Evolutionary conservation across 2,797 vertebrate species (phyloP), one percentile per base, ranked within the genome.

Genomic region (Epinephelus awoara): DNA sequence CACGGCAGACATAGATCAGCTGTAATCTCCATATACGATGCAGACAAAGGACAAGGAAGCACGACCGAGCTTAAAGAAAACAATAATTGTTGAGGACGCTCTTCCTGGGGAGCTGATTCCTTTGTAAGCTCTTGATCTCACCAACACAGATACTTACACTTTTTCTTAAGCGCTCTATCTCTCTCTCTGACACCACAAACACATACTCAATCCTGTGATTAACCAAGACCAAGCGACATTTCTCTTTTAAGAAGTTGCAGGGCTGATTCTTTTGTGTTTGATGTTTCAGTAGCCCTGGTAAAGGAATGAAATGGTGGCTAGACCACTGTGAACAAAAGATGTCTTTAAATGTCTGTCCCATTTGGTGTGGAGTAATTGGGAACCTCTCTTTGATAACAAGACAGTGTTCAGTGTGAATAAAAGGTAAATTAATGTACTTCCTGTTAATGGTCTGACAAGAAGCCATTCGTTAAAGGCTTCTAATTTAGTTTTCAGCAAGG

Each of bases 61-160:
- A 51, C 17, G 18, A 59, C 40, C 1, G 0, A 46, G 76, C 40
- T 50, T 38, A 18, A 70, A 66, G 29, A 57, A 58, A 72, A 71
- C 23, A 83, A 75, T 23, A 46, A 73, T 72, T 82, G 59, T 44
- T 34, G 50, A 38, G 25, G 61, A 29, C 70, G 50, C 2, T 25
- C 63, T 75, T 88, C 25, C 49, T 38, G 38, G 14, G 49, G 59
- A 83, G 67, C 58, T 77, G 52, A 34, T 73, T 72, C 44, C 25
- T 80, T 17, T 66, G 44, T 72, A 82, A 86, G 83, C 86, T 83
- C 69, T 86, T 88, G 78, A 84, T 80, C 85, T 80, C 34, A 17
- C 17, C 34, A 72, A 57, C 23, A 78, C 61, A 52, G 59, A 65
- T 34, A 68, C 49, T 65, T 52, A 19, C 2, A 68, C 25, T 74